Evolutionary conservation across 2,797 vertebrate species (phyloP).

Genomic region (Limosa lapponica): DNA sequence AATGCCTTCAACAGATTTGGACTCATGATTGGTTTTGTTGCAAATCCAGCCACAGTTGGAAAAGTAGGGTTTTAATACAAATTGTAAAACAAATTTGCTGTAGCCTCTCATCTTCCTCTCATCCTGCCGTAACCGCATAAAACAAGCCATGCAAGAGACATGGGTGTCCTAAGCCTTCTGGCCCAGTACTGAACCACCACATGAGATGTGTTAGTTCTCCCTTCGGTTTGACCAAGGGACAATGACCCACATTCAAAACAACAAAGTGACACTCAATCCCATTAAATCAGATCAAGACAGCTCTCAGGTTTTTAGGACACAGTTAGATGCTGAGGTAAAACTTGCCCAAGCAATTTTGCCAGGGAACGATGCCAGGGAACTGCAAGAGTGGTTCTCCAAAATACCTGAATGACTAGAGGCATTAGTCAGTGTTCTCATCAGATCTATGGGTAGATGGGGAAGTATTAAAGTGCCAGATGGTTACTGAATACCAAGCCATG

Average conservation of each 20-base stretch:
- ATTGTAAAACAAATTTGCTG: not conserved
- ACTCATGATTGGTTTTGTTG: not conserved
- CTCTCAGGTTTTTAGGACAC: not conserved
- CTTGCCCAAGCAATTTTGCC: not conserved
- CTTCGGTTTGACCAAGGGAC: not conserved
- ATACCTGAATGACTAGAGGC: not conserved
- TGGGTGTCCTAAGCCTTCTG: not conserved
- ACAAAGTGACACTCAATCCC: not conserved
- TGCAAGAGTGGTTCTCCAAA: not conserved
- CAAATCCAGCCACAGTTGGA: not conserved
- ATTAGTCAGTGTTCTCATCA: not conserved
- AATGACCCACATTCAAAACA: not conserved
- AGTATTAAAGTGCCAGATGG: not conserved
- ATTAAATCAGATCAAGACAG: not conserved
- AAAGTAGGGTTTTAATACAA: not conserved
- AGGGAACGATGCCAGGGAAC: not conserved
- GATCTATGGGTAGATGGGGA: rapidly evolving
- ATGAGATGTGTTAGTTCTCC: not conserved
- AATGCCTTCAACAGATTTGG: not conserved
- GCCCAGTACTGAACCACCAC: not conserved
- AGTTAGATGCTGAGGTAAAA: not conserved
- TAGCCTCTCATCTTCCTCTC: not conserved
- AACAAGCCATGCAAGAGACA: not conserved
- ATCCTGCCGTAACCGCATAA: not conserved
- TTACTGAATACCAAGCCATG: not conserved